Evolutionary conservation across 1,140 invertebrate genomes (phyloP).

Genomic region (Brachionus manjavacas): DNA sequence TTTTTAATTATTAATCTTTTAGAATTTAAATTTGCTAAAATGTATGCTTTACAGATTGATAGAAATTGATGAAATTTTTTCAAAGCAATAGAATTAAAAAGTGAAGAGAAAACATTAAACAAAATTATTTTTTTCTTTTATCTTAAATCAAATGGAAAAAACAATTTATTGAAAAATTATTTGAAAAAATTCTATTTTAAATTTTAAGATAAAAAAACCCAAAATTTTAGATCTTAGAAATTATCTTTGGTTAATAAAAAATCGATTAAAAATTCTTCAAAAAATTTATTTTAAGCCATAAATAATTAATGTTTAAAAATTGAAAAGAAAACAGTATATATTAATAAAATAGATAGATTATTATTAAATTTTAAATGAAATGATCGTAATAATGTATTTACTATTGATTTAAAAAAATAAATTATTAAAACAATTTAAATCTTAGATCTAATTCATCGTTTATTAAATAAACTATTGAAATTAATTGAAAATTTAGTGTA

Average conservation of each 20-base stretch:
- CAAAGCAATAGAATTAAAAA: no score
- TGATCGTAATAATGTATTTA: neutral
- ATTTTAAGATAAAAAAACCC: no score
- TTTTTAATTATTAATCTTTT: no score
- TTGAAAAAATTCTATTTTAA: no score
- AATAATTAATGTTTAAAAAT: constrained; percentile 14
- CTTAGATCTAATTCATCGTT: neutral
- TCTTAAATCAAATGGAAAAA: no score
- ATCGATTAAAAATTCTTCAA: neutral
- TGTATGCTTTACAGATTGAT: no score
- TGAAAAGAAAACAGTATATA: neutral
- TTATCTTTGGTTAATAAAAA: neutral
- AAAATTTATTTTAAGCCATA: constrained; percentile 1
- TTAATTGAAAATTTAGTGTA: neutral
- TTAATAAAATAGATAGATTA: constrained; percentile 10
- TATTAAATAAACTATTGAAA: constrained; percentile 9
- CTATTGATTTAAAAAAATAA: constrained; percentile 1
- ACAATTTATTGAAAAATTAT: no score
- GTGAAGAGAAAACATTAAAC: no score
- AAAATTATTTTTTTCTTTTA: no score
- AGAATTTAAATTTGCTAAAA: no score
- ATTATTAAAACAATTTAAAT: constrained; percentile 26
- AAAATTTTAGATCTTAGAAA: no score
- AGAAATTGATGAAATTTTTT: no score
- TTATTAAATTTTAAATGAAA: neutral